Percentiles rank a stretch among this genome's conserved stretches.
Conservation (phyloP, 1,140 invertebrate species). For the Calosoma granatense region DNA sequence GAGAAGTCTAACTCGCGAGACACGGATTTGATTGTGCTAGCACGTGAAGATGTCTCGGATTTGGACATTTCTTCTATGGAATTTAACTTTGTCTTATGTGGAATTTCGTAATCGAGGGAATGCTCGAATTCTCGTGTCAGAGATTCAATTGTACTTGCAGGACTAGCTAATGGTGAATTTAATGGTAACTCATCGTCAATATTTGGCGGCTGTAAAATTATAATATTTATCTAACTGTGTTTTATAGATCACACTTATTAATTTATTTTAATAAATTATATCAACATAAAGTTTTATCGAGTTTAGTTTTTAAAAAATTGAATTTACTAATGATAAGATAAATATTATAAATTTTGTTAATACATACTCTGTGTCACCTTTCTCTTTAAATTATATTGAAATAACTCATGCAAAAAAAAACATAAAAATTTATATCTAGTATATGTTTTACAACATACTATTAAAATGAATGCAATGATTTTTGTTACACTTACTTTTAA, state of each 20-base stretch:
- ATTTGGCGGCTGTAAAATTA: neutral
- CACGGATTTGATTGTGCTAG: slow-evolving; percentile 6
- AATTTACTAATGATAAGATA: no score
- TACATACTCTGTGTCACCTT: no score
- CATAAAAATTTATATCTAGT: no score
- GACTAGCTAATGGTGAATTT: slow-evolving; percentile 49
- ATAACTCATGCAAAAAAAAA: no score
- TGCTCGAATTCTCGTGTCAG: slow-evolving; percentile 69
- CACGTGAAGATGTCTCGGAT: slow-evolving; percentile 10
- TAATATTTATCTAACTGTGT: slow-evolving; percentile 1
- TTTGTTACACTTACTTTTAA: slow-evolving; percentile 27
- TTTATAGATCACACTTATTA: slow-evolving; percentile 12
- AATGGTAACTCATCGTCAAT: neutral
- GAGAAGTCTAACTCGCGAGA: slow-evolving; percentile 2
- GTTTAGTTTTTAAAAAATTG: no score
- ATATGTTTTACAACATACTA: slow-evolving; percentile 13
- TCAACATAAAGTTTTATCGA: no score
- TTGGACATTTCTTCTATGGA: slow-evolving; percentile 18
- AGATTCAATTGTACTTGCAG: slow-evolving; percentile 67
- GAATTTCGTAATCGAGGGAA: slow-evolving; percentile 32
- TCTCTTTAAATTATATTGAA: no score
- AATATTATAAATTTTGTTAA: no score
- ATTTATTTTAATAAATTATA: no score
- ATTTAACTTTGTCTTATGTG: neutral
- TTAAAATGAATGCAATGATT: slow-evolving; percentile 16